Percentiles rank a stretch among this genome's conserved stretches.
Evolutionary conservation across 1,140 invertebrate species (phyloP).

Genomic region (Ylistrum balloti): DNA sequence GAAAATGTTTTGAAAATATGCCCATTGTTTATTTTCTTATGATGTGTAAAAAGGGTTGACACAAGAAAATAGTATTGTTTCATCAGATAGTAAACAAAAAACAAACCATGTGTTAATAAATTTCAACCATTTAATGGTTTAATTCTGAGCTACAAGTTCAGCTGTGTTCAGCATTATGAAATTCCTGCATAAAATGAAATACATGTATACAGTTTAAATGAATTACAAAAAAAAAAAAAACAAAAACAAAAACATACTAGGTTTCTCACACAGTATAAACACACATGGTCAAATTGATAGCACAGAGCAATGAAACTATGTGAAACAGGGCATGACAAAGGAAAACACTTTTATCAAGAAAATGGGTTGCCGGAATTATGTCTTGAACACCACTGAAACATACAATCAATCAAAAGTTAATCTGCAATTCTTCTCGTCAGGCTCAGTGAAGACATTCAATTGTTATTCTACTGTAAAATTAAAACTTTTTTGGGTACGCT

Average conservation of each 20-base stretch:
- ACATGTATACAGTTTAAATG: background rate
- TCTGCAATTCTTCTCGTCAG: no score
- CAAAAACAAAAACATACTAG: no score
- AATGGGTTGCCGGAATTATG: background rate
- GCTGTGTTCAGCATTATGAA: constrained; percentile 18
- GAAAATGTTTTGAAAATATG: no score
- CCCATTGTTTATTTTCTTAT: no score
- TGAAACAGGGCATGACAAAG: background rate
- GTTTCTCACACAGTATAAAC: background rate
- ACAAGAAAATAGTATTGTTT: no score
- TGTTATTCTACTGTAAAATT: no score
- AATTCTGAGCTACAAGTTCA: constrained; percentile 33
- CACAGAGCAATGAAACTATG: background rate
- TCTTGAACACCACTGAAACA: no score
- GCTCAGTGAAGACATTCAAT: no score
- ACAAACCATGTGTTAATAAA: background rate
- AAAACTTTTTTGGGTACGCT: no score
- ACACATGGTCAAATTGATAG: background rate
- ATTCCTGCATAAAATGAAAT: constrained; percentile 35
- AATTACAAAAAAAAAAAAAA: constrained; percentile 18
- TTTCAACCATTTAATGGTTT: constrained; percentile 24
- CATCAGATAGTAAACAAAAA: background rate
- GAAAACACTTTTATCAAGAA: background rate
- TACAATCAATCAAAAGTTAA: no score
- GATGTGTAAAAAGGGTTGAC: no score